Evolutionary conservation across 2,797 vertebrate species (phyloP), one percentile per base, ranked within the genome.

Genomic region (Acanthornis magna): DNA sequence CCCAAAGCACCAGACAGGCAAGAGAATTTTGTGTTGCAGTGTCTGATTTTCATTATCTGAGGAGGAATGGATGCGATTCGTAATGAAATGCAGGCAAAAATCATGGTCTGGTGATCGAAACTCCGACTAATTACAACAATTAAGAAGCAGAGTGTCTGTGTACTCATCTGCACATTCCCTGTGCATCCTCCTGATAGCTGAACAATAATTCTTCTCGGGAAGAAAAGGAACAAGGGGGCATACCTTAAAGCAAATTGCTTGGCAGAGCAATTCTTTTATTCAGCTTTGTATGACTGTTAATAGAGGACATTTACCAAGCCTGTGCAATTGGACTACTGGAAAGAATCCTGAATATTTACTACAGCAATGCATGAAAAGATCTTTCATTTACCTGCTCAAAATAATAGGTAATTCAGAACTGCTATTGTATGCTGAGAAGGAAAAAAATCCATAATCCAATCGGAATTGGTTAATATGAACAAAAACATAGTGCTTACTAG

Each of bases 401-500:
- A 89, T 85, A 91, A 84, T 66, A 68, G 77, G 45, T 61, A 85
- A 83, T 72, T 91, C 88, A 42, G 85, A 95, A 77, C 48, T 42
- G 55, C 91, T 81, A 95, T 81, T 96, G 91, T 95, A 86, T 84
- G 54, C n/a, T 70, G 70, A 82, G 53, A 84, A 42, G 34, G 36
- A 54, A 75, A 87, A 82, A 76, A 85, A 78, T 91, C 93, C 74
- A 91, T 91, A 91, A 92, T 83, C 89, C 43, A 78, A 78, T 92
- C 45, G 73, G 67, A 94, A 94, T 23, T 95, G 89, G 65, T 89
- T 94, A 91, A 95, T 72, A 76, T 75, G 93, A 95, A 93, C 84
- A 95, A 96, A 97, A 95, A 45, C 88, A 87, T 15, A 86, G 53
- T 40, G 84, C 93, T 96, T 87, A 54, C 85, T 85, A 57, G 94